phyloP scores from a whole-genome alignment of 2,113 vertebrate genomes.

The Eudyptes chrysolophus region DNA sequence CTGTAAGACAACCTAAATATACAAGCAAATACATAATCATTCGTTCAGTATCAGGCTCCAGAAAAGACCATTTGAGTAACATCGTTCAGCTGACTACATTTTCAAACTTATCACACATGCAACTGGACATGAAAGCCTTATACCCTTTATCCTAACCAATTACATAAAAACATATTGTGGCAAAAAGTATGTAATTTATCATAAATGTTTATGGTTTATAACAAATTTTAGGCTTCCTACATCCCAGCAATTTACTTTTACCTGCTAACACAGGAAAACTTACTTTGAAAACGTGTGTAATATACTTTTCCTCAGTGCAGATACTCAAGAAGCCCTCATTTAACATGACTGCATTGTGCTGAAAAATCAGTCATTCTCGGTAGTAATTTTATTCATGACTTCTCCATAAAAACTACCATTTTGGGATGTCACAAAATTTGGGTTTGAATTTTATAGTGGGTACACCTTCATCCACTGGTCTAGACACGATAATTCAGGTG shows the following conservation, averaged over 20 bases:
- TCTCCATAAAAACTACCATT: neutral
- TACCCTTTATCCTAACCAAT: neutral
- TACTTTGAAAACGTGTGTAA: neutral
- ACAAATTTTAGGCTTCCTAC: neutral
- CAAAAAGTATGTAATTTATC: neutral
- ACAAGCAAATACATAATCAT: neutral
- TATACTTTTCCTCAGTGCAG: rapidly evolving
- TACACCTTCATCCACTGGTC: neutral
- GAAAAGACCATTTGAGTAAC: neutral
- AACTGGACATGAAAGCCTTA: neutral
- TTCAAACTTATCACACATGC: neutral
- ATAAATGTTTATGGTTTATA: neutral
- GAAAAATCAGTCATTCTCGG: neutral
- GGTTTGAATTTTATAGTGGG: neutral
- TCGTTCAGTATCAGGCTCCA: neutral
- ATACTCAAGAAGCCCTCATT: neutral
- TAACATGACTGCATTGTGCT: neutral
- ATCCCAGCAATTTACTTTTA: neutral
- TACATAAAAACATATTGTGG: neutral
- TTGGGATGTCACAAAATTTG: neutral
- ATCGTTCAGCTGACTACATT: neutral
- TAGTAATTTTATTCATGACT: neutral
- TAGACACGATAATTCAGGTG: neutral
- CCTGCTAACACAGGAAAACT: neutral
- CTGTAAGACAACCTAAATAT: neutral